A percentile compares a stretch with the other conserved stretches of the same genome.
phyloP scores from a whole-genome alignment of 1,140 invertebrate genomes.

The Hyles vespertilio region DNA sequence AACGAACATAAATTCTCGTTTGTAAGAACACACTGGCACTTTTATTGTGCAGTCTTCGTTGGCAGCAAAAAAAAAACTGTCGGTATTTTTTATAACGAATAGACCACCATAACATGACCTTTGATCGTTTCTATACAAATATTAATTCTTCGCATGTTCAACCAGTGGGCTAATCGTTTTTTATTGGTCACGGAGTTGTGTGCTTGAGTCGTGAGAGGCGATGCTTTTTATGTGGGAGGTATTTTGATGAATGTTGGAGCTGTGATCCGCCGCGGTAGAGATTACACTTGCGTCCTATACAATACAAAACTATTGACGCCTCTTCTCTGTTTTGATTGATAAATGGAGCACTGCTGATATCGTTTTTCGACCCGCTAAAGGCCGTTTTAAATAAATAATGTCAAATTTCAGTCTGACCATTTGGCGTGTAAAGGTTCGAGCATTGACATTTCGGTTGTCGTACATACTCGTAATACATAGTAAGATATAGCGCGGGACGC shows the following conservation, averaged over 20 bases:
- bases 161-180: constrained; percentile 46
- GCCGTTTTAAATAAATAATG: no score
- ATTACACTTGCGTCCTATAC: no score
- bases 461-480: no score
- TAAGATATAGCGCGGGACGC: no score
- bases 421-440: no score
- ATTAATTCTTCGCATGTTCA: constrained; percentile 53
- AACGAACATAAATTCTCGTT: constrained; percentile 71
- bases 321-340: no score
- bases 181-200: constrained; percentile 35
- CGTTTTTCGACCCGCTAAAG: no score
- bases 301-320: no score
- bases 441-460: no score
- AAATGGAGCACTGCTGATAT: no score
- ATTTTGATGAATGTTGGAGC: constrained; percentile 10
- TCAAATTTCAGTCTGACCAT: no score
- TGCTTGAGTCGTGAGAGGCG: constrained; percentile 11
- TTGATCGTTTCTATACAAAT: constrained; percentile 58
- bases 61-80: constrained; percentile 57
- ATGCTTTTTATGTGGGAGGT: constrained; percentile 31
- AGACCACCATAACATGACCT: constrained; percentile 51
- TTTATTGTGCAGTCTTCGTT: constrained; percentile 69
- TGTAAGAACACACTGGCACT: constrained; percentile 71
- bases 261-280: neutral
- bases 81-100: constrained; percentile 56